Conservation (phyloP, 2,113 vertebrate genomes). For the Uria lomvia region DNA sequence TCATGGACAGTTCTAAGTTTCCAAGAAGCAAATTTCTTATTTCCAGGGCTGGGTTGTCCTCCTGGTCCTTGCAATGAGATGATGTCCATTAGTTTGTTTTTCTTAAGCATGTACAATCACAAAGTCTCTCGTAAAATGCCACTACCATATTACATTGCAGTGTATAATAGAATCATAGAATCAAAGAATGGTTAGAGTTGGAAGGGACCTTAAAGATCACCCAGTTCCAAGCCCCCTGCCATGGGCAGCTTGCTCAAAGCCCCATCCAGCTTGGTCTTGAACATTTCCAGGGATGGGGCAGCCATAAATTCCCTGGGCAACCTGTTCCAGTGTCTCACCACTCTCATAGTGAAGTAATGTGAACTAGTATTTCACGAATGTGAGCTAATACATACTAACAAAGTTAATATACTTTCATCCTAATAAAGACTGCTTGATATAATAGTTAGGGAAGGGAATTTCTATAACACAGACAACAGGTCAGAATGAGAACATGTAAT, state of each 20-base stretch:
- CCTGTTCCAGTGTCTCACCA: neutral
- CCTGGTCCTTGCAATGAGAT: neutral
- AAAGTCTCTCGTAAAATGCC: neutral
- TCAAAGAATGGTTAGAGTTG: neutral
- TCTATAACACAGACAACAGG: neutral
- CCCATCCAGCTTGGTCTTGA: neutral
- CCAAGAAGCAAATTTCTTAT: neutral
- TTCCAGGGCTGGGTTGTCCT: neutral
- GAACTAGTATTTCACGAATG: neutral
- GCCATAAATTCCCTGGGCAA: neutral
- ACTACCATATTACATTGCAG: neutral
- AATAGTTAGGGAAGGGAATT: neutral
- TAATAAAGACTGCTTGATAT: neutral
- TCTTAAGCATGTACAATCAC: neutral
- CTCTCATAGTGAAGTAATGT: neutral
- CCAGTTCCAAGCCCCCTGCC: neutral
- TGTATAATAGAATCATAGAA: neutral
- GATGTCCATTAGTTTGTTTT: neutral
- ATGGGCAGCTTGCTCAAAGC: neutral
- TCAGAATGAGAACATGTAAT: neutral
- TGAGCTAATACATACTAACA: neutral
- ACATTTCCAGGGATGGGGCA: neutral
- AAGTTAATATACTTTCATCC: neutral
- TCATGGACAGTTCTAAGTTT: neutral
- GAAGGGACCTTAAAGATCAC: neutral